Percentiles rank a stretch among this genome's conserved stretches.
These are phyloP conservation scores for Drosophila rufa DNA, from an alignment of 1,140 invertebrate genomes.

Conservation along the genomic window DNA sequence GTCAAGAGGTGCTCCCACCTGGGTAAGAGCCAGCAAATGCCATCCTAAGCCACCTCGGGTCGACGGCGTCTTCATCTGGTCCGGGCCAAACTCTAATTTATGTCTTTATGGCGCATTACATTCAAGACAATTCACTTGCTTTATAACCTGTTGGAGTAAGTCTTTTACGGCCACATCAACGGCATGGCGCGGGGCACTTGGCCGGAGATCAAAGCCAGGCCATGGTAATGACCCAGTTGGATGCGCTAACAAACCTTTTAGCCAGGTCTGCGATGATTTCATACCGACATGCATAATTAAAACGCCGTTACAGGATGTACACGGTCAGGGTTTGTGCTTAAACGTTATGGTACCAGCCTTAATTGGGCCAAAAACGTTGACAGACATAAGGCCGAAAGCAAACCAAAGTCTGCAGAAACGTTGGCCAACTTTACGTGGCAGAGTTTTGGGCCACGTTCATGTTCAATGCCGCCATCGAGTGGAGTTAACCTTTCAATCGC, in stretches of 20 bases:
- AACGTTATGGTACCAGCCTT: constrained; percentile 38
- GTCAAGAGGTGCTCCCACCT: constrained; percentile 25
- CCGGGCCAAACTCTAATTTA: constrained; percentile 49
- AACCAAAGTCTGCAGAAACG: background rate
- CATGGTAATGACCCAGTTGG: constrained; percentile 72
- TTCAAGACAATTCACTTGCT: constrained; percentile 54
- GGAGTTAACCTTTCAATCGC: constrained; percentile 39
- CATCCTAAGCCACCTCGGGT: constrained; percentile 22
- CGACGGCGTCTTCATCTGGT: constrained; percentile 5
- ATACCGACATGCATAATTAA: constrained; percentile 75
- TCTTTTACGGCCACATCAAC: constrained; percentile 49
- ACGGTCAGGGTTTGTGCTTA: constrained; percentile 28
- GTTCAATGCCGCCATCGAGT: constrained; percentile 30
- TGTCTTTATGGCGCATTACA: constrained; percentile 54
- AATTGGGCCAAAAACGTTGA: constrained; percentile 43
- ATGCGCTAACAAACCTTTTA: constrained; percentile 37
- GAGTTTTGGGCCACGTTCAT: constrained; percentile 41
- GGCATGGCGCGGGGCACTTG: constrained; percentile 33
- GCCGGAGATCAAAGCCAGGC: constrained; percentile 39
- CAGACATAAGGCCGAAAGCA: constrained; percentile 9
- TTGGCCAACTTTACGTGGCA: constrained; percentile 29
- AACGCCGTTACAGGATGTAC: constrained; percentile 61
- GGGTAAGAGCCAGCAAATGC: constrained; percentile 22
- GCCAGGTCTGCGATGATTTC: constrained; percentile 50
- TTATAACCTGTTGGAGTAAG: constrained; percentile 52